Percentiles rank a stretch among this genome's conserved stretches.
Conservation (phyloP, 2,888 invertebrate genomes). For the Rapana venosa region DNA sequence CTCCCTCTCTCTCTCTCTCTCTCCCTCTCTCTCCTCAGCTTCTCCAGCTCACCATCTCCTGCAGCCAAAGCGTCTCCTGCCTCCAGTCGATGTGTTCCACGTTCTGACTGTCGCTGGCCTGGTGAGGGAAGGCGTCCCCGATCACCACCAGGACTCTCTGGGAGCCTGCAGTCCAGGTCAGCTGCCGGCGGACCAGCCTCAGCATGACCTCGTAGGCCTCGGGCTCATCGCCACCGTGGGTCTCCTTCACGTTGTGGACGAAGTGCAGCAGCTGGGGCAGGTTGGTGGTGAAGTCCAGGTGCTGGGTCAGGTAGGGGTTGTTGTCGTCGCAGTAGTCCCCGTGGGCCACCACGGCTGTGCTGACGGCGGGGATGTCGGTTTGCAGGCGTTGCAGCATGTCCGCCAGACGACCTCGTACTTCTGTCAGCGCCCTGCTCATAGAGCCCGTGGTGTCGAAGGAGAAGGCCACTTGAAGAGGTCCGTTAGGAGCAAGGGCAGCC, state of each 20-base stretch:
- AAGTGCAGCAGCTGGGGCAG: slow-evolving; percentile 60
- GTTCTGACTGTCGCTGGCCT: slow-evolving; percentile 61
- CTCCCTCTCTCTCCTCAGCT: not conserved
- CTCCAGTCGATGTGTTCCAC: slow-evolving; percentile 70
- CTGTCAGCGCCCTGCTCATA: slow-evolving; percentile 64
- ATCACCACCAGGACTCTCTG: slow-evolving; percentile 70
- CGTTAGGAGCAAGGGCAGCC: slow-evolving; percentile 46
- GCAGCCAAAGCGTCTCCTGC: slow-evolving; percentile 51
- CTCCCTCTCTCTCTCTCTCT: not conserved
- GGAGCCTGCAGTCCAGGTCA: slow-evolving; percentile 69
- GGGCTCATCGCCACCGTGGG: slow-evolving; percentile 71
- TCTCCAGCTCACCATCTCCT: slow-evolving; percentile 45
- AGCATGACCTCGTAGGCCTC: slow-evolving; percentile 75
- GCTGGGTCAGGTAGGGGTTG: slow-evolving; percentile 66
- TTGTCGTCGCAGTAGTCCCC: slow-evolving; percentile 75
- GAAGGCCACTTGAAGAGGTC: slow-evolving; percentile 66
- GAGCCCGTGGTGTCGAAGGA: slow-evolving; percentile 76
- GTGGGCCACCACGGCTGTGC: slow-evolving; percentile 72
- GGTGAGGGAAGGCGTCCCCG: slow-evolving; percentile 73
- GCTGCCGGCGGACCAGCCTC: slow-evolving; percentile 59
- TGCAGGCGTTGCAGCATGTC: slow-evolving; percentile 72
- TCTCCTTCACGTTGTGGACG: slow-evolving; percentile 58
- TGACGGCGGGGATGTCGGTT: slow-evolving; percentile 72
- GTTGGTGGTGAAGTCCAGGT: slow-evolving; percentile 62
- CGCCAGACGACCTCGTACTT: slow-evolving; percentile 63